Evolutionary conservation across 2,888 invertebrate genomes (phyloP), one percentile per base, ranked within the genome.

Genomic region (Trachelus iudaicus): DNA sequence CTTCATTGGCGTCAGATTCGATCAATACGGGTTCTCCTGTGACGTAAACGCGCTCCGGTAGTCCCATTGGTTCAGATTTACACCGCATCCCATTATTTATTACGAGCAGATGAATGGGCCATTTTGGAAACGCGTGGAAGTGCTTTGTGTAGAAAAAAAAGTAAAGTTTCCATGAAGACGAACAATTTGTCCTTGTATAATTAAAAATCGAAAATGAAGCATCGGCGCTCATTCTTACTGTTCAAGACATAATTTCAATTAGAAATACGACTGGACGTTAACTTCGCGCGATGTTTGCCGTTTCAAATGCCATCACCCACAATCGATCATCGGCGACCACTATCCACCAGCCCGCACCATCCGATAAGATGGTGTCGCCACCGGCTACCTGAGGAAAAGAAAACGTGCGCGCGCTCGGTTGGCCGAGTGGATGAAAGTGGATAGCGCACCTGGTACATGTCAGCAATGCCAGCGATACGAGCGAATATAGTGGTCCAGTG

Each of bases 71-170:
- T 90, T 90, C 89, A 87, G 88, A 90, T 90, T 88, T 91, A 91
- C 89, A 84, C 92, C 92, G 92, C 92, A 92, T 93, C 92, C 92
- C 90, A 92, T 93, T 93, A 93, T 92, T 93, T 93, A 93, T 93
- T 92, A 92, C 93, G 91, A 90, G 91, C 92, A 91, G 90, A 92
- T 92, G 92, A 92, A 92, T 92, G 92, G 92, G 89, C 79, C 79
- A 79, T 81, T 81, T 82, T 79, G 73, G 92, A 76, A 76, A 37
- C 74, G 23, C 37, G 77, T 76, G 34, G 31, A 31, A 30, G 34
- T 12, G 30, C 69, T 15, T 11, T 11, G 30, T 30, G 69, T 15
- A 11, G 30, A 69, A 30, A 33, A 30, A 69, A 35, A 35, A 40
- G 15, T 15, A 40, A 40, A 15, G 40, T 23, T 15, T 40, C 15